These are phyloP conservation scores for Hemicrepidius hirtus DNA, from an alignment of 2,888 invertebrate species.

Conservation along the genomic window DNA sequence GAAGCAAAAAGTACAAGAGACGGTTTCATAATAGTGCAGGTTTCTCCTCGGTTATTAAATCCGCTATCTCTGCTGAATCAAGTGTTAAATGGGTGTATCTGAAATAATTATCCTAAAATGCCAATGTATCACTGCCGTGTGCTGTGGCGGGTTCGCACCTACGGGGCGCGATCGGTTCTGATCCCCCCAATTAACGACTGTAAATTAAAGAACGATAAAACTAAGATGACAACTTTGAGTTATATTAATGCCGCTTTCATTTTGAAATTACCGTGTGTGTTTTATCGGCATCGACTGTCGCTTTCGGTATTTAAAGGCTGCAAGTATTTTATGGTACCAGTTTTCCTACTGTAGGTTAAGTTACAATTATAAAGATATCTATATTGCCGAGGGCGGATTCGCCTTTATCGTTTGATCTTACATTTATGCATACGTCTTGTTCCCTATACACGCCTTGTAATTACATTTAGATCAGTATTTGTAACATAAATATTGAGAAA, in stretches of 20 bases:
- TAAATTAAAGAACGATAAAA: slow-evolving; percentile 70
- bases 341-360: slow-evolving; percentile 57
- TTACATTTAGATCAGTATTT: neutral
- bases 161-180: slow-evolving; percentile 66
- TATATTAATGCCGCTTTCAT: slow-evolving; percentile 56
- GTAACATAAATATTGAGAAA: too few species aligned
- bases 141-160: slow-evolving; percentile 67
- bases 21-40: slow-evolving; percentile 51
- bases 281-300: slow-evolving; percentile 33
- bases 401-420: neutral
- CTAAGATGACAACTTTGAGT: slow-evolving; percentile 62
- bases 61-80: slow-evolving; percentile 65
- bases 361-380: slow-evolving; percentile 58
- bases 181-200: slow-evolving; percentile 70
- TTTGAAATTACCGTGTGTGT: slow-evolving; percentile 50
- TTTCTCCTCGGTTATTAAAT: slow-evolving; percentile 62
- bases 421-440: slow-evolving; percentile 5
- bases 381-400: slow-evolving; percentile 50
- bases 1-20: slow-evolving; percentile 21
- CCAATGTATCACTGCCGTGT: slow-evolving; percentile 67
- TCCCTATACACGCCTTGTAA: neutral
- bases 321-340: slow-evolving; percentile 51
- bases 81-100: slow-evolving; percentile 70
- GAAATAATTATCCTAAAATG: slow-evolving; percentile 72
- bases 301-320: slow-evolving; percentile 40